A percentile compares a stretch with the other conserved stretches of the same genome.
phyloP scores from a whole-genome alignment of 2,888 invertebrate genomes.

The Plusia festucae region DNA sequence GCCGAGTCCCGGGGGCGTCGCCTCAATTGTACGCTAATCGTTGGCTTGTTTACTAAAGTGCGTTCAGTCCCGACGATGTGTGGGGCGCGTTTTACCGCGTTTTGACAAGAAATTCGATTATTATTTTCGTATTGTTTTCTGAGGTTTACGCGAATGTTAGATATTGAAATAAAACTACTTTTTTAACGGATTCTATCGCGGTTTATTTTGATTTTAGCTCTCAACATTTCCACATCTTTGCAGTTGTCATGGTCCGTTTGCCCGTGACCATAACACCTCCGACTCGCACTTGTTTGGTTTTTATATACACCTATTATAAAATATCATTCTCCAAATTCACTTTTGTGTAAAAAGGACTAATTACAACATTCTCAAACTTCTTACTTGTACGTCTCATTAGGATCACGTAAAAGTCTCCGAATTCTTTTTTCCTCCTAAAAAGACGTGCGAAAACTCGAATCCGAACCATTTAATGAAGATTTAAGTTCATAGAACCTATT shows the following conservation, averaged over 20 bases:
- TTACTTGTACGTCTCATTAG: neutral
- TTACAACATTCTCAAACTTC: neutral
- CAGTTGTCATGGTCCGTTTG: too few species aligned
- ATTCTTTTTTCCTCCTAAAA: neutral
- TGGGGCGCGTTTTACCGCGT: slow-evolving; percentile 49
- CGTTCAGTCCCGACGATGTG: slow-evolving; percentile 56
- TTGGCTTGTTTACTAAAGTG: slow-evolving; percentile 74
- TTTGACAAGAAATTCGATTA: neutral
- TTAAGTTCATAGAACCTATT: slow-evolving; percentile 35
- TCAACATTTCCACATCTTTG: too few species aligned
- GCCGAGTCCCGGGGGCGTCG: slow-evolving; percentile 56
- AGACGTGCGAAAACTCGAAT: slow-evolving; percentile 21
- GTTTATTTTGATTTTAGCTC: too few species aligned
- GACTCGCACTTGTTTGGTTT: too few species aligned
- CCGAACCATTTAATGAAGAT: slow-evolving; percentile 34
- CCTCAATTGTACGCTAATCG: slow-evolving; percentile 74
- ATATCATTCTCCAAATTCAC: neutral
- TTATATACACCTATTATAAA: neutral
- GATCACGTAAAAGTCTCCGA: neutral
- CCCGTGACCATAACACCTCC: too few species aligned
- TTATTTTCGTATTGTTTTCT: too few species aligned
- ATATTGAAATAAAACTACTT: too few species aligned
- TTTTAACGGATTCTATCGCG: too few species aligned
- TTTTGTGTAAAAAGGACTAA: neutral
- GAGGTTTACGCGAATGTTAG: too few species aligned